Evolutionary conservation across 2,888 invertebrate genomes (phyloP).

Genomic region (Cecidostiba fungosa): DNA sequence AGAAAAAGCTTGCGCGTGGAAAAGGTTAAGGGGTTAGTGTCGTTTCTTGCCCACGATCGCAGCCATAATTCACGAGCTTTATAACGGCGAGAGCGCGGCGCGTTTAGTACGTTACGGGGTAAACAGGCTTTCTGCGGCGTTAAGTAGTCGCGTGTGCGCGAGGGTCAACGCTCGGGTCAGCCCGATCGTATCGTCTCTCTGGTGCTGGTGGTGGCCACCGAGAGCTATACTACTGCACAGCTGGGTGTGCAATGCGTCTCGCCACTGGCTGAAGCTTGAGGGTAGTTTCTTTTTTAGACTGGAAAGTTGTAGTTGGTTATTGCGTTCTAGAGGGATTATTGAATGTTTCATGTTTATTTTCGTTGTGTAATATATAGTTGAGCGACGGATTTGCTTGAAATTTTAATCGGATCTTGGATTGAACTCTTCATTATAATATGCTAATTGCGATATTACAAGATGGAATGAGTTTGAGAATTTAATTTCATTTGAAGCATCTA

Average conservation of each 20-base stretch:
- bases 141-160: constrained; percentile 68
- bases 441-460: too few species aligned
- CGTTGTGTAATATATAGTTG: too few species aligned
- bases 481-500: too few species aligned
- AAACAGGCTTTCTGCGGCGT: constrained; percentile 69
- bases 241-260: not conserved
- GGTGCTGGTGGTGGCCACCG: not conserved
- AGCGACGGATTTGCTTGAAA: too few species aligned
- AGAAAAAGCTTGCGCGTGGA: constrained; percentile 18
- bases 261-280: not conserved
- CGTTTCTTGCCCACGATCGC: constrained; percentile 59
- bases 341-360: not conserved
- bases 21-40: constrained; percentile 68
- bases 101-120: constrained; percentile 68
- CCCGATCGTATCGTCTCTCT: constrained; percentile 48
- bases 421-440: too few species aligned
- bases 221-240: not conserved
- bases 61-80: constrained; percentile 75
- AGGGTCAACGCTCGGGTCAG: constrained; percentile 66
- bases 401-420: too few species aligned
- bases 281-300: not conserved
- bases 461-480: too few species aligned
- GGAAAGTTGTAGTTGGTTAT: not conserved
- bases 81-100: constrained; percentile 67
- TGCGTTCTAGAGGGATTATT: not conserved